Evolutionary conservation across 1,140 invertebrate species (phyloP).

Genomic region (Drosophila cardini): DNA sequence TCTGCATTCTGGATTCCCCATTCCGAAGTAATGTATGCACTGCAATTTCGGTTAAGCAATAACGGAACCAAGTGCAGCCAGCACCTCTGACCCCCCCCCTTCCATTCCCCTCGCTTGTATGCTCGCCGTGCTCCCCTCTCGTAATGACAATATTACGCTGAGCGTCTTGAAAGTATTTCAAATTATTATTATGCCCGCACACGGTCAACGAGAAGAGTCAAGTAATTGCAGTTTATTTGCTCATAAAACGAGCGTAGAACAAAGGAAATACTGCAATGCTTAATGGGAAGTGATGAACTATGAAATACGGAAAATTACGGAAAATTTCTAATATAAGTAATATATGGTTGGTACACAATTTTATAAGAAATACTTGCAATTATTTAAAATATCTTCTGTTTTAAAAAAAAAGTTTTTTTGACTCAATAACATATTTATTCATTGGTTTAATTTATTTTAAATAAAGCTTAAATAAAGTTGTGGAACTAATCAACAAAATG

Average conservation of each 20-base stretch:
- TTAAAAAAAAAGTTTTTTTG: neutral
- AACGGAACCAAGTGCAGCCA: slow-evolving; percentile 41
- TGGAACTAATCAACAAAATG: no score
- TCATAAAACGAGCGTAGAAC: slow-evolving; percentile 38
- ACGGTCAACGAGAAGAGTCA: slow-evolving; percentile 29
- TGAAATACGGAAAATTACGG: neutral
- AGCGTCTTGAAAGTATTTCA: slow-evolving; percentile 52
- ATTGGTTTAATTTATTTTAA: no score
- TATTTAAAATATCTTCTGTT: no score
- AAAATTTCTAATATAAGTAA: no score
- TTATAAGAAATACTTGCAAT: no score
- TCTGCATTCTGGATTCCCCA: slow-evolving; percentile 17
- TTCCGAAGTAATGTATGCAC: slow-evolving; percentile 8
- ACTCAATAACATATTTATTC: no score
- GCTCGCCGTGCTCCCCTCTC: neutral
- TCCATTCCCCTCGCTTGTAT: neutral
- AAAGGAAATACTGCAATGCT: neutral
- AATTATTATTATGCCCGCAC: slow-evolving; percentile 49
- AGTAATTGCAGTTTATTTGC: slow-evolving; percentile 50
- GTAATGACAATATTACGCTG: slow-evolving; percentile 72
- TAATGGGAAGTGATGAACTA: neutral
- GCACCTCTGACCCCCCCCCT: neutral
- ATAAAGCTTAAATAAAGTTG: no score
- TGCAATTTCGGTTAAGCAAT: slow-evolving; percentile 56
- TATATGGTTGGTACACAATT: no score